Evolutionary conservation across 2,113 vertebrate genomes (phyloP).

Genomic region (Nesoenas mayeri): DNA sequence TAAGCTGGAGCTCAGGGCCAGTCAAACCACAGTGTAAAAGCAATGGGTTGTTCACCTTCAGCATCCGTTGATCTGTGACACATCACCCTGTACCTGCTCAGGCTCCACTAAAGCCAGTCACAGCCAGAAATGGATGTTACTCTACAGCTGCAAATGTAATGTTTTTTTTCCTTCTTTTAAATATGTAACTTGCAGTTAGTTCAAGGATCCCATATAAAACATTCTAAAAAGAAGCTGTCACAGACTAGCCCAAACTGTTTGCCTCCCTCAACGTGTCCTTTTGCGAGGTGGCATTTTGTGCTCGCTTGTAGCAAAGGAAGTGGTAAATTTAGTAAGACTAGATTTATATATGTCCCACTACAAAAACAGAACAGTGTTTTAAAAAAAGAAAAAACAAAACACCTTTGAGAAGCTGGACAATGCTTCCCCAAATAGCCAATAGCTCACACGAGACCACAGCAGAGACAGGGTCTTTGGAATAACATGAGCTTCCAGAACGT

Average conservation of each 20-base stretch:
- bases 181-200: background rate
- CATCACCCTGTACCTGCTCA: conserved; percentile 31
- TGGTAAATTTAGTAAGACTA: background rate
- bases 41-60: background rate
- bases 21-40: background rate
- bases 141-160: background rate
- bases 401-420: background rate
- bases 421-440: background rate
- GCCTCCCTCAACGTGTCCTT: background rate
- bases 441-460: background rate
- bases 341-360: too few species aligned
- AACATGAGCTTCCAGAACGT: background rate
- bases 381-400: background rate
- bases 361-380: background rate
- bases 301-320: background rate
- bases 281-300: background rate
- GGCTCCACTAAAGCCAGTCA: background rate
- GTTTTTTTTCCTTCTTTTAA: background rate
- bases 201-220: background rate
- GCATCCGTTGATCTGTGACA: background rate
- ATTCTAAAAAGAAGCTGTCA: background rate
- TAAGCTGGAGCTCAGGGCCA: background rate
- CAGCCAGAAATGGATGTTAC: conserved; percentile 23
- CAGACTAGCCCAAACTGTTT: background rate
- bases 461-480: background rate